phyloP scores from a whole-genome alignment of 2,113 vertebrate genomes.

The Sapajus apella region DNA sequence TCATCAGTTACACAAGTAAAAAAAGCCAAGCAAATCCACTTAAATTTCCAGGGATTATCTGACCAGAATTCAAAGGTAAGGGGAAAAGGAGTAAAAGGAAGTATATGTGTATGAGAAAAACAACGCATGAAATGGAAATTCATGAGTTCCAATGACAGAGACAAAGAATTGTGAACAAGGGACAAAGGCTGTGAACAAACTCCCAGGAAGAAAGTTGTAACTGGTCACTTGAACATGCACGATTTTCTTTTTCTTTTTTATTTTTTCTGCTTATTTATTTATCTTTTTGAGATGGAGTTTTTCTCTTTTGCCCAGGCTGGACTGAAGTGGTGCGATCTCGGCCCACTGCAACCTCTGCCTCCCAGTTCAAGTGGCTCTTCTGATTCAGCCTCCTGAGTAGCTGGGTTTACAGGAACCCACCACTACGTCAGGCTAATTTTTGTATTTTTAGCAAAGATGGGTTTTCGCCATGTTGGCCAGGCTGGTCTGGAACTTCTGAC shows the following conservation, averaged over 20 bases:
- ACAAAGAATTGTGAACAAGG: background rate
- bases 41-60: constrained; percentile 12
- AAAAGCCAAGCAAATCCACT: background rate
- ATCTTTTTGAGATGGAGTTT: no score
- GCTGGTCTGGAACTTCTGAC: no score
- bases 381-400: no score
- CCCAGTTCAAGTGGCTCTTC: no score
- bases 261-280: no score
- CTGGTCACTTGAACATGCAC: background rate
- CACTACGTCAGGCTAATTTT: no score
- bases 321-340: no score
- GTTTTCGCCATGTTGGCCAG: no score
- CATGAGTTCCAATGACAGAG: background rate
- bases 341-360: no score
- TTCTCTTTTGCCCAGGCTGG: no score
- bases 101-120: background rate
- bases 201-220: background rate
- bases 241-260: background rate
- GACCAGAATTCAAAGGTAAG: background rate
- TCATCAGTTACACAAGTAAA: background rate
- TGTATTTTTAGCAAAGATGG: no score
- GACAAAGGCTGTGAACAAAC: background rate
- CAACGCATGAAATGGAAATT: background rate
- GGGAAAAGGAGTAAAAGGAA: background rate
- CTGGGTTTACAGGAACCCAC: no score